Evolutionary conservation across 1,140 invertebrate species (phyloP).

Genomic region (Hyles vespertilio): DNA sequence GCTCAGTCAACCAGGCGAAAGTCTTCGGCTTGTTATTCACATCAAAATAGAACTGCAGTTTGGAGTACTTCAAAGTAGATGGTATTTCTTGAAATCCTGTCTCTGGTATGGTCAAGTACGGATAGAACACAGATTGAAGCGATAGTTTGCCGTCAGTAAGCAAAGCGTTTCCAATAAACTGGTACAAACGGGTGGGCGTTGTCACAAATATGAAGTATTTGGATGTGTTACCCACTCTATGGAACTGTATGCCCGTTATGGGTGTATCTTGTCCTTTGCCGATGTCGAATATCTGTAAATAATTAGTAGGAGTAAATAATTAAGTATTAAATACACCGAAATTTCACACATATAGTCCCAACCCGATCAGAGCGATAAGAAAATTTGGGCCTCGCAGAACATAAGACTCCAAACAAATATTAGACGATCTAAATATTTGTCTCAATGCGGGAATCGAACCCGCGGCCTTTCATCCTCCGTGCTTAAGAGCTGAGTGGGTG

Average conservation of each 20-base stretch:
- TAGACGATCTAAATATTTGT: too few relatives aligned
- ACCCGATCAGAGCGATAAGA: too few relatives aligned
- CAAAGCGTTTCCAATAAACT: slow-evolving; percentile 86
- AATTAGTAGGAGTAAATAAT: too few relatives aligned
- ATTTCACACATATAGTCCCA: too few relatives aligned
- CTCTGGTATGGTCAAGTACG: slow-evolving; percentile 86
- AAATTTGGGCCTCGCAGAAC: too few relatives aligned
- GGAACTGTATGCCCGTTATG: slow-evolving; percentile 91
- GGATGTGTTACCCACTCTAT: slow-evolving; percentile 81
- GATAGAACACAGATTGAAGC: slow-evolving; percentile 88
- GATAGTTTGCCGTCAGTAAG: slow-evolving; percentile 86
- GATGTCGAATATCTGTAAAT: slow-evolving; percentile 87
- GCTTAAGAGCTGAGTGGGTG: too few relatives aligned
- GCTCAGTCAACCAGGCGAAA: slow-evolving; percentile 92
- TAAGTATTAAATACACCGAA: too few relatives aligned
- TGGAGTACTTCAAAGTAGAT: slow-evolving; percentile 86
- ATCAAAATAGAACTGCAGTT: slow-evolving; percentile 87
- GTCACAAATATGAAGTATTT: slow-evolving; percentile 89
- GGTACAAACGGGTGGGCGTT: slow-evolving; percentile 89
- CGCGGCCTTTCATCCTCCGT: too few relatives aligned
- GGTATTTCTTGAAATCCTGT: slow-evolving; percentile 85
- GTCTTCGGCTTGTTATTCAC: slow-evolving; percentile 81
- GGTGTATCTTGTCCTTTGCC: slow-evolving; percentile 84
- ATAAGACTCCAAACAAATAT: too few relatives aligned
- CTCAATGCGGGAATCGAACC: too few relatives aligned